Evolutionary conservation across 1,140 invertebrate species (phyloP), one percentile per base, ranked within the genome.

Genomic region (Zelostemma sp.): DNA sequence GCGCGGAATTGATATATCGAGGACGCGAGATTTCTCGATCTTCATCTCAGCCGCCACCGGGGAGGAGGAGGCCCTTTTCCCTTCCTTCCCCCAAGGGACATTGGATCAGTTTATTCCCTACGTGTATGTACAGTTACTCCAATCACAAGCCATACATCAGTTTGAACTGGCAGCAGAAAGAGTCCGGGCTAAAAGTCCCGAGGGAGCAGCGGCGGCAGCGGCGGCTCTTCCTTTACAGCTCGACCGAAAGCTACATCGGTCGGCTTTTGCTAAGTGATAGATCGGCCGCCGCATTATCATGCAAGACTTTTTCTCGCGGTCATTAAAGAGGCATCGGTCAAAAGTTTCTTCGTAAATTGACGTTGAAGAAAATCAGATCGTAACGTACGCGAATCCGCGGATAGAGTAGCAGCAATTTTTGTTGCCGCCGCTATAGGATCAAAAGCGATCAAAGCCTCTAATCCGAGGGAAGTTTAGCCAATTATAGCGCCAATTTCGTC

Each of bases 81-180:
- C 25, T 28, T 28, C 25, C 25, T 8, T 28, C 25, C 8, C 38
- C 35, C 64, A 6, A 41, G 48, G 40, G 68, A 57, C 16, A 53
- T 46, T 16, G 58, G 4, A 41, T 21, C 41, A 33, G 31, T 6
- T 46, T 57, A 66, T 73, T 66, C 25, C 58, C 61, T 19, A 21
- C 60, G 64, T 73, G 57, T 60, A 59, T 50, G 25, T 35, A 75
- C 64, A 73, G 65, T 78, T 76, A 77, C 75, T 82, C 71, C 78
- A 82, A 83, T 83, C 81, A 81, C 73, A 72, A 73, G 70, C 72
- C 72, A 72, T 79, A 76, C 75, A 76, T 81, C 76, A 79, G 72
- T 70, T 76, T 54, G 70, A 66, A 72, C 61, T 19, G 38, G 31
- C 41, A 54, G 45, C 41, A 57, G 59, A 74, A 72, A 74, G 61